Conservation (phyloP, 2,113 vertebrate species). For the Sprattus sprattus region DNA sequence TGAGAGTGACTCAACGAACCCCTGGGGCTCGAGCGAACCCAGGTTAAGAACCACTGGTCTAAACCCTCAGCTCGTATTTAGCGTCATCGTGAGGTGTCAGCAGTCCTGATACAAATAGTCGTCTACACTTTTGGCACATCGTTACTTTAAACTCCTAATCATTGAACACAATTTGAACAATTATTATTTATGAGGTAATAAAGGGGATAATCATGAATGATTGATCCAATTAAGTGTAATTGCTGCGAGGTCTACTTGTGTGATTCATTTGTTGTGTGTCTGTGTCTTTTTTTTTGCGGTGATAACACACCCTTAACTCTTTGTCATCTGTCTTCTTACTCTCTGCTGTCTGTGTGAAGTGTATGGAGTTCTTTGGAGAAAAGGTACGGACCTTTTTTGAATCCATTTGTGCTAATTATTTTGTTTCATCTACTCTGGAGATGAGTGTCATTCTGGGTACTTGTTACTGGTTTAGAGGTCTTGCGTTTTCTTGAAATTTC, state of each 20-base stretch:
- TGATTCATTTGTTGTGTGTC: conserved; percentile 19
- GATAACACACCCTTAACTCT: conserved; percentile 58
- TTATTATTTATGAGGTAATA: background rate
- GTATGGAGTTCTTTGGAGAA: conserved; percentile 77
- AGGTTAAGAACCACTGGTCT: no score
- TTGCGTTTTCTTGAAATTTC: background rate
- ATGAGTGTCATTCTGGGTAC: background rate
- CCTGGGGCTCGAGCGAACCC: no score
- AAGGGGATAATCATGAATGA: background rate
- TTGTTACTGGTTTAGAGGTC: background rate
- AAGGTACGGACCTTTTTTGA: conserved; percentile 71
- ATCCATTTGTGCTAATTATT: conserved; percentile 34
- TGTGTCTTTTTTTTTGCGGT: conserved; percentile 44
- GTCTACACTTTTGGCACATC: background rate
- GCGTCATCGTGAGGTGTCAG: background rate
- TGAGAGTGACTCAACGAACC: no score
- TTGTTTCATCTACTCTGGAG: background rate
- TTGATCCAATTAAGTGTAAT: conserved; percentile 1
- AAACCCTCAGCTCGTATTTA: background rate
- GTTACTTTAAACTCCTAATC: background rate
- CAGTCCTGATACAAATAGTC: background rate
- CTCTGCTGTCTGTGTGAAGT: conserved; percentile 75
- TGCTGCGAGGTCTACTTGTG: conserved; percentile 21
- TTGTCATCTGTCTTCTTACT: conserved; percentile 70
- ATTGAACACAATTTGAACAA: background rate